phyloP scores from a whole-genome alignment of 2,113 vertebrate species.

The Myrmophylax atrothorax region DNA sequence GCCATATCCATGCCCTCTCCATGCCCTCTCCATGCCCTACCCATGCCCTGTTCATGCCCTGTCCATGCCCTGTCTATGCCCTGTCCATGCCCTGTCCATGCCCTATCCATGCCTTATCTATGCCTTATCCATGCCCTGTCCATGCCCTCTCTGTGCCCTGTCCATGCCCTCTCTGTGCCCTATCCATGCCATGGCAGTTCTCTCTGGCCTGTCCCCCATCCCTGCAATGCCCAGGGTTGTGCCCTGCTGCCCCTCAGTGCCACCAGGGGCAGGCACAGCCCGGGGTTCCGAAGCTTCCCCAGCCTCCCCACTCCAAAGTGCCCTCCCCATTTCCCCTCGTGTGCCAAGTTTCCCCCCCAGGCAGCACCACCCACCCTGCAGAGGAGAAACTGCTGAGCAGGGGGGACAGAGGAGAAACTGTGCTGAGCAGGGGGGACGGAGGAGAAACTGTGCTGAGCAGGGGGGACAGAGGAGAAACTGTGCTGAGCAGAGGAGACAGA shows the following conservation, averaged over 20 bases:
- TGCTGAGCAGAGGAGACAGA: neutral
- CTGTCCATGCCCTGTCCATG: too few species aligned
- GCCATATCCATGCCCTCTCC: accelerated
- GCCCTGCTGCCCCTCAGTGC: neutral
- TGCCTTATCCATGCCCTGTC: too few species aligned
- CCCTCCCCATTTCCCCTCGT: neutral
- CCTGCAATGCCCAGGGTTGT: accelerated
- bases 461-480: neutral
- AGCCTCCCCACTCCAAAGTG: too few species aligned
- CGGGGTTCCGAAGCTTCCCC: neutral
- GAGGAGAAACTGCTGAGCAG: neutral
- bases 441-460: neutral
- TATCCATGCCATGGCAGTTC: neutral
- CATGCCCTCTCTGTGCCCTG: too few species aligned
- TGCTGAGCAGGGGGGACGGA: neutral
- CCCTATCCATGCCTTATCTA: too few species aligned
- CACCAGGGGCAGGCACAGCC: neutral
- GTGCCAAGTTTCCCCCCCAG: neutral
- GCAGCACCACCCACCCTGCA: too few species aligned
- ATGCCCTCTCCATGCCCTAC: too few species aligned
- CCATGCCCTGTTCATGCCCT: too few species aligned
- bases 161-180: too few species aligned
- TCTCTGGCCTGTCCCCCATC: accelerated
- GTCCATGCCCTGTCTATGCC: too few species aligned
- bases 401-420: neutral